These are phyloP conservation scores for Tachysurus fulvidraco DNA, from an alignment of 2,113 vertebrate species.

Conservation along the genomic window DNA sequence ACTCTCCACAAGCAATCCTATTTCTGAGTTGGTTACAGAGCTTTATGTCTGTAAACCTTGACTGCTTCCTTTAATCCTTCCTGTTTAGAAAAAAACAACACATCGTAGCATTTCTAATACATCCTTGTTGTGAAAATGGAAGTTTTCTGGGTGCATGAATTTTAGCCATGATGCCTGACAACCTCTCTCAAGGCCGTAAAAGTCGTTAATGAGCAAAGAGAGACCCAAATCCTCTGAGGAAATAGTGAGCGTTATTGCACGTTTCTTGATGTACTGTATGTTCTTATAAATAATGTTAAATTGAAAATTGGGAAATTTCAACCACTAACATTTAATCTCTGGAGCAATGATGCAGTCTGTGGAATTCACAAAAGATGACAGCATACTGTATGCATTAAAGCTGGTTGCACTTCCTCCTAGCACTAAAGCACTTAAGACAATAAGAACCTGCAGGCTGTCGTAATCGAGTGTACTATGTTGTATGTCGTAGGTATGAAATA, in stretches of 20 bases:
- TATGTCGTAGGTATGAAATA: slow-evolving; percentile 49
- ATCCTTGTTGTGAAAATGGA: not conserved
- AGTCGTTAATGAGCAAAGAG: slow-evolving; percentile 27
- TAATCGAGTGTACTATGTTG: slow-evolving; percentile 44
- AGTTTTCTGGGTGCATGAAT: slow-evolving; percentile 20
- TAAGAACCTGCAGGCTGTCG: slow-evolving; percentile 41
- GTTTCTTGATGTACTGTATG: not conserved
- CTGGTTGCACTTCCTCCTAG: slow-evolving; percentile 23
- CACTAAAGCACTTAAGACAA: slow-evolving; percentile 36
- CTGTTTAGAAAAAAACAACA: slow-evolving; percentile 2
- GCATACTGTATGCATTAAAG: slow-evolving; percentile 7
- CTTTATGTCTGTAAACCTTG: not conserved
- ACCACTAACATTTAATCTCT: not conserved
- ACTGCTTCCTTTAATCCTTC: slow-evolving; percentile 11
- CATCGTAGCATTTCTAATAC: slow-evolving; percentile 2
- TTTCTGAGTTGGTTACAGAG: slow-evolving; percentile 20
- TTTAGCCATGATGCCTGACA: not conserved
- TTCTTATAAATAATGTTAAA: not conserved
- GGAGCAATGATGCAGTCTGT: not conserved
- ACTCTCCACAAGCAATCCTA: slow-evolving; percentile 23
- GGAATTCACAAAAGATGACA: slow-evolving; percentile 13
- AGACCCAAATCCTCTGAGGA: not conserved
- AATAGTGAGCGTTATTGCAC: slow-evolving; percentile 13
- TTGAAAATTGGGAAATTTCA: not conserved
- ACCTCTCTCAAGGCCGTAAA: not conserved